A percentile compares a stretch with the other conserved stretches of the same genome.
Evolutionary conservation across 2,888 invertebrate genomes (phyloP).

Genomic region (Nemotelus nigrinus): DNA sequence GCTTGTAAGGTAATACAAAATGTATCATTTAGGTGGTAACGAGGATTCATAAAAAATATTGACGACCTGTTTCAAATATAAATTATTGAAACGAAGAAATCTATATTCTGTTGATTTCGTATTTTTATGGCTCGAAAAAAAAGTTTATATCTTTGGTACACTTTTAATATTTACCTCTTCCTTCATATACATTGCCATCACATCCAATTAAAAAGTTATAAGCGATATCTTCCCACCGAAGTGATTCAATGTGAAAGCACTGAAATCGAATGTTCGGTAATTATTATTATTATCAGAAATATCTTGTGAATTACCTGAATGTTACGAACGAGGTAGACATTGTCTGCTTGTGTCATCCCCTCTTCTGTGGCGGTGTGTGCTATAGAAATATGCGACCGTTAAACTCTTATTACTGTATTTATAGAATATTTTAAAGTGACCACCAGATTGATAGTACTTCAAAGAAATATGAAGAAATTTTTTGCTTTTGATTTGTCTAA

Average conservation of each 20-base stretch:
- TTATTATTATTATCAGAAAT: not conserved
- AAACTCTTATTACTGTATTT: too few species aligned
- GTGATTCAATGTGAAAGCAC: slow-evolving; percentile 67
- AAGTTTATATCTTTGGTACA: not conserved
- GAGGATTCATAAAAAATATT: too few species aligned
- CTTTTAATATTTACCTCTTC: slow-evolving; percentile 59
- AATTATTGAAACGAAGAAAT: too few species aligned
- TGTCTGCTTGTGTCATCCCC: slow-evolving; percentile 64
- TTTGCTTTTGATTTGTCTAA: too few species aligned
- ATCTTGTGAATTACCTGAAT: slow-evolving; percentile 62
- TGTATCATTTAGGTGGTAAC: too few species aligned
- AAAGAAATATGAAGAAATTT: too few species aligned
- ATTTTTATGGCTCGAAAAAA: not conserved
- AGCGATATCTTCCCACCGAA: slow-evolving; percentile 67
- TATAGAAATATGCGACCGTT: slow-evolving; percentile 50
- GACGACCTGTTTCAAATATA: too few species aligned
- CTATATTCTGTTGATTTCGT: too few species aligned
- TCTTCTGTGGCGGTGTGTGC: slow-evolving; percentile 68
- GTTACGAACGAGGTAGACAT: slow-evolving; percentile 64
- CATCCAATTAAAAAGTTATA: slow-evolving; percentile 70
- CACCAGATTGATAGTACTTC: too few species aligned
- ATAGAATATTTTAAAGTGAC: too few species aligned
- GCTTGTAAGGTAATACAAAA: too few species aligned
- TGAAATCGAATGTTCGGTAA: slow-evolving; percentile 49
- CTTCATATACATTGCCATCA: slow-evolving; percentile 70